Evolutionary conservation across 1,140 invertebrate species (phyloP), one percentile per base, ranked within the genome.

Genomic region (Eumeta japonica): DNA sequence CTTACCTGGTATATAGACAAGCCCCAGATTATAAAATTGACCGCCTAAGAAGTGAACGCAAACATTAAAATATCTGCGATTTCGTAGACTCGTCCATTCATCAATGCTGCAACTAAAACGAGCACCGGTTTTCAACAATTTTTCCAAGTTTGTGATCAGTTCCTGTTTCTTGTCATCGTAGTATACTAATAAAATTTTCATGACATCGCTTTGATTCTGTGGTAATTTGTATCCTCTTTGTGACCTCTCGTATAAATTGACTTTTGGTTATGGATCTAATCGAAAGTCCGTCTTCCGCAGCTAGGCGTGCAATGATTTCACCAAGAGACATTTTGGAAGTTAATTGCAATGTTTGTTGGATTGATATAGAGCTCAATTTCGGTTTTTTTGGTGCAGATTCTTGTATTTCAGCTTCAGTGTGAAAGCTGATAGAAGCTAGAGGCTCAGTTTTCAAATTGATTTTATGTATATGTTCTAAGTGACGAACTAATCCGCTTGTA

Each of bases 41-140:
- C 20, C 20, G 20, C 20, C 20, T 24, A n/a, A 7, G 20, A 7
- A n/a, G n/a, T 24, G 20, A 5, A 24, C 20, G 20, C 20, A 24
- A 24, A 24, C n/a, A 24, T 24, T 24, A 24, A 24, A 24, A 24
- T 24, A 24, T 24, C 20, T 24, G n/a, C 20, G 20, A n/a, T 24
- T 24, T 24, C 20, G 5, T n/a, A 24, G n/a, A 24, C 20, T 24
- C 20, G 20, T 24, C 20, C 24, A 7, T 31, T 37, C 14, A 24
- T 28, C 20, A 28, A 41, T 68, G 91, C 88, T 77, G 79, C 71
- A 55, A 92, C 73, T 12, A 94, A 78, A 64, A 89, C 20, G 5
- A 24, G 20, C 20, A 24, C 20, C 20, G n/a, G 5, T n/a, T n/a
- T 24, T 24, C 5, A 24, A n/a, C n/a, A 24, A 24, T n/a, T 24